phyloP scores from a whole-genome alignment of 2,888 invertebrate genomes.

The Spatulosminthurus flaviceps region DNA sequence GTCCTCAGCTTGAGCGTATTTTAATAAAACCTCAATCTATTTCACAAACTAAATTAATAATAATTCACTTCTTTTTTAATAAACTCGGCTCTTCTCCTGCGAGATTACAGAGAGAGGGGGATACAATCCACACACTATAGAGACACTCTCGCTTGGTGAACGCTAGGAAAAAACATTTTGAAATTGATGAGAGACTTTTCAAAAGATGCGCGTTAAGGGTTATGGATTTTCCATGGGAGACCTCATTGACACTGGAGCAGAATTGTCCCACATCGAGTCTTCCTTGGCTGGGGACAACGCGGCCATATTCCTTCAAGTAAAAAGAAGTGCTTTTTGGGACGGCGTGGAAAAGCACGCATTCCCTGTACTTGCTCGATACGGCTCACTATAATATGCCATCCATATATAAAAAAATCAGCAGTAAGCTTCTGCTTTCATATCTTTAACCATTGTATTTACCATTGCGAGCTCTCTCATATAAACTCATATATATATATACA shows the following conservation, averaged over 20 bases:
- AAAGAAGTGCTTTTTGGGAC: background rate
- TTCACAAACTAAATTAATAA: background rate
- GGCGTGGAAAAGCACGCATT: constrained; percentile 21
- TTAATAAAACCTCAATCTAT: too few relatives aligned
- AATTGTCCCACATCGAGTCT: background rate
- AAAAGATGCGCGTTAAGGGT: background rate
- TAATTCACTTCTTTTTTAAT: too few relatives aligned
- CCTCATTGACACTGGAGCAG: background rate
- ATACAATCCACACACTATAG: background rate
- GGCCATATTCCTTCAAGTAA: constrained; percentile 7
- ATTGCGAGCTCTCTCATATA: too few relatives aligned
- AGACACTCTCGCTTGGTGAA: too few relatives aligned
- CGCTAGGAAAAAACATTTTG: background rate
- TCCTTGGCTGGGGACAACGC: background rate
- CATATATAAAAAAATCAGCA: too few relatives aligned
- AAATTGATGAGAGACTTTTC: background rate
- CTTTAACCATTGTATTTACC: too few relatives aligned
- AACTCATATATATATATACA: too few relatives aligned
- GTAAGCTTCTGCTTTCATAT: too few relatives aligned
- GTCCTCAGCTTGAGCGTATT: constrained; percentile 15
- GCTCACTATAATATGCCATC: too few relatives aligned
- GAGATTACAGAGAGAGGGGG: too few relatives aligned
- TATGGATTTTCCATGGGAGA: background rate
- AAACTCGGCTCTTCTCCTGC: too few relatives aligned
- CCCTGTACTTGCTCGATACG: background rate